Evolutionary conservation across 2,797 vertebrate genomes (phyloP).

Genomic region (Hyperoplus immaculatus): DNA sequence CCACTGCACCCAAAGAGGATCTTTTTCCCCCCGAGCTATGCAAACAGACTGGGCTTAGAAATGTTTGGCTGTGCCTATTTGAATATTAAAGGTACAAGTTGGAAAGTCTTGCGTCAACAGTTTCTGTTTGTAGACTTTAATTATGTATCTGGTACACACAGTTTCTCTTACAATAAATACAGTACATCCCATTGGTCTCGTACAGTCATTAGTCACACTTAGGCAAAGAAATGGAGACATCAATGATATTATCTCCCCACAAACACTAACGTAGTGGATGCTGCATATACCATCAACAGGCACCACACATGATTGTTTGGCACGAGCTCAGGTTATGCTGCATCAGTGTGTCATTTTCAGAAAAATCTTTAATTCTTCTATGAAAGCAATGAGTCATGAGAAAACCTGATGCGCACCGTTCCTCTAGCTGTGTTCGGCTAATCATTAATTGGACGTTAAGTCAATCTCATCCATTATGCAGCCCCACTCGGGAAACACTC

Average conservation of each 20-base stretch:
- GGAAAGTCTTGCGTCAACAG: slow-evolving; percentile 58
- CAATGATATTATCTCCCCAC: slow-evolving; percentile 60
- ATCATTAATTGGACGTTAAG: slow-evolving; percentile 82
- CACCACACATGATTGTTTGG: slow-evolving; percentile 45
- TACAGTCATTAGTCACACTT: slow-evolving; percentile 71
- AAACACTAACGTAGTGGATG: slow-evolving; percentile 49
- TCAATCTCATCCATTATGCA: slow-evolving; percentile 84
- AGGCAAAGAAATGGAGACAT: slow-evolving; percentile 62
- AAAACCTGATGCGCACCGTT: slow-evolving; percentile 59
- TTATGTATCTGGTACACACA: slow-evolving; percentile 75
- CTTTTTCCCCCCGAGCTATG: slow-evolving; percentile 29
- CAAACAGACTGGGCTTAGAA: slow-evolving; percentile 62
- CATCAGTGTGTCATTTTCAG: slow-evolving; percentile 44
- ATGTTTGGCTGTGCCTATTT: slow-evolving; percentile 48
- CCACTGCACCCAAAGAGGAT: slow-evolving; percentile 26
- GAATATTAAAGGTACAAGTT: slow-evolving; percentile 68
- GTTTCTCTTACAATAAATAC: slow-evolving; percentile 69
- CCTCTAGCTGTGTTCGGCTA: slow-evolving; percentile 68
- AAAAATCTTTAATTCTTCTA: slow-evolving; percentile 60
- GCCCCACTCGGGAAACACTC: slow-evolving; percentile 67
- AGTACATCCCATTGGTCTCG: slow-evolving; percentile 76
- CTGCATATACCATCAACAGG: slow-evolving; percentile 40
- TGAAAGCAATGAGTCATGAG: slow-evolving; percentile 70
- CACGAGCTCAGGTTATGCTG: slow-evolving; percentile 43
- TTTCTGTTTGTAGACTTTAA: slow-evolving; percentile 77